These are phyloP conservation scores for Ibycter americanus DNA, from an alignment of 2,797 vertebrate species.

Conservation along the genomic window DNA sequence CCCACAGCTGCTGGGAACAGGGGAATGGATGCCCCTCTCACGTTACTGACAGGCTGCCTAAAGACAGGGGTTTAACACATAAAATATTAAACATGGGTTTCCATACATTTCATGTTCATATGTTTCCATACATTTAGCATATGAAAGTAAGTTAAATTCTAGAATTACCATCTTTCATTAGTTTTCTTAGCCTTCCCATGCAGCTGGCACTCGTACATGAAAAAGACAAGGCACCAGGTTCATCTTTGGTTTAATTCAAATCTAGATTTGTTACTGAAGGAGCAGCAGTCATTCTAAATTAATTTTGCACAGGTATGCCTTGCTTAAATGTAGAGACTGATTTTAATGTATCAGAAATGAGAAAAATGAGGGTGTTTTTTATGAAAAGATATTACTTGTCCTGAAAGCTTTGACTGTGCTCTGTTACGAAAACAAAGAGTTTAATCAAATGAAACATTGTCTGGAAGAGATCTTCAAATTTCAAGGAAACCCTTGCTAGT, in stretches of 20 bases:
- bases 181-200: background rate
- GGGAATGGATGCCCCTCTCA: background rate
- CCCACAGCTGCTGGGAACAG: too few species aligned
- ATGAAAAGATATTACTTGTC: background rate
- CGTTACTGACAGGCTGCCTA: fast-evolving
- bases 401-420: background rate
- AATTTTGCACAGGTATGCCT: background rate
- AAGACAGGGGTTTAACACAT: background rate
- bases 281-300: background rate
- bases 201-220: background rate
- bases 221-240: background rate
- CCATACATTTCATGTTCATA: background rate
- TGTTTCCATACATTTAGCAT: background rate
- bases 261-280: background rate
- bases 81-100: background rate
- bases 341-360: background rate
- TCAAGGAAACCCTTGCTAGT: background rate
- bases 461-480: background rate
- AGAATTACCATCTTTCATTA: background rate
- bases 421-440: background rate
- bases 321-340: background rate
- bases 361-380: background rate
- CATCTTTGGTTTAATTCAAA: background rate
- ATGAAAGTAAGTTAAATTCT: background rate
- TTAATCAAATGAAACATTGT: background rate